phyloP scores from a whole-genome alignment of 23 tunicate species.

The Pegea sp. region DNA sequence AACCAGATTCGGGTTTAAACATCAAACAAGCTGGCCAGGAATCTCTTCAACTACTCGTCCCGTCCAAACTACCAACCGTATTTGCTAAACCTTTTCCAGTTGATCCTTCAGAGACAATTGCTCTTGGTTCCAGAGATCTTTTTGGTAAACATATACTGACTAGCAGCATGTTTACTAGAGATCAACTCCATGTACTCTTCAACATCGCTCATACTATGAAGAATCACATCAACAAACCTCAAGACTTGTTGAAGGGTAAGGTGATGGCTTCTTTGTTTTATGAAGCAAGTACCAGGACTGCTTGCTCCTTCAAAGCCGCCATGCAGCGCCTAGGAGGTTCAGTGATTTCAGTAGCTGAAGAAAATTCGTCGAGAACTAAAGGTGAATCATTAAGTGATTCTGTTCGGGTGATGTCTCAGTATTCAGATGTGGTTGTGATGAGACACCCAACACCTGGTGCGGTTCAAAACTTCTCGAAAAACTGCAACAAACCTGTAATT shows the following conservation, averaged over 20 bases:
- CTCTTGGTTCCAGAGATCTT: not conserved
- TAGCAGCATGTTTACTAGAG: slow-evolving; percentile 24
- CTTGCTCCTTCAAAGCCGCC: slow-evolving; percentile 72
- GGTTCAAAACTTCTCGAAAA: slow-evolving; percentile 17
- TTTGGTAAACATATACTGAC: slow-evolving; percentile 26
- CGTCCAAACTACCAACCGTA: slow-evolving; percentile 7
- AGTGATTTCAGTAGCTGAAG: slow-evolving; percentile 41
- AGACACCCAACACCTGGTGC: slow-evolving; percentile 86
- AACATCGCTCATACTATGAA: slow-evolving; percentile 49
- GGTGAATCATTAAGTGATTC: slow-evolving; percentile 76
- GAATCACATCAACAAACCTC: slow-evolving; percentile 13
- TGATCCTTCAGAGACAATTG: not conserved
- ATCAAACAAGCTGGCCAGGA: not conserved
- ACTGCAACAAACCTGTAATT: slow-evolving; percentile 38
- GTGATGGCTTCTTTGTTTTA: slow-evolving; percentile 65
- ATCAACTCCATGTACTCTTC: slow-evolving; percentile 62
- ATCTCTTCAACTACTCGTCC: slow-evolving; percentile 1
- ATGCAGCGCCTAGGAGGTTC: slow-evolving; percentile 82
- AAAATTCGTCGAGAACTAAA: slow-evolving; percentile 35
- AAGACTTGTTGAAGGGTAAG: slow-evolving; percentile 39
- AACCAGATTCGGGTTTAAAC: not conserved
- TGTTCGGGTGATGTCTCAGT: slow-evolving; percentile 51
- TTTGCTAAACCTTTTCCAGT: not conserved
- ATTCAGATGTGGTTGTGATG: slow-evolving; percentile 62
- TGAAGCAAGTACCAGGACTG: slow-evolving; percentile 76